Evolutionary conservation across 1,140 invertebrate species (phyloP).

Genomic region (Drosophila mauritiana): DNA sequence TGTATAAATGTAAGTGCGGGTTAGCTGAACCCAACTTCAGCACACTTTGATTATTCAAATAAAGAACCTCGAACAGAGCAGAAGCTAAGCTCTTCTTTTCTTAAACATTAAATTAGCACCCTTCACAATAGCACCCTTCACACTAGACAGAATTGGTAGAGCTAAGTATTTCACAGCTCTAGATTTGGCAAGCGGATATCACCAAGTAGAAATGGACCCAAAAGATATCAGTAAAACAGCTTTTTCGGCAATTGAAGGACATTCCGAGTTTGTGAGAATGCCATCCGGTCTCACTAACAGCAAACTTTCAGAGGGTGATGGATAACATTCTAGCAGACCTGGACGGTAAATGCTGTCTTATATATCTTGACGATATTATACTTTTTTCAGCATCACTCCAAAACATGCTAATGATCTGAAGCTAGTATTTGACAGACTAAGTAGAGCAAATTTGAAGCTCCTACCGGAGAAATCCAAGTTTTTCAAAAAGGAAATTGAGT

Average conservation of each 20-base stretch:
- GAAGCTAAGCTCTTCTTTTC: no score
- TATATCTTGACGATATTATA: slow-evolving; percentile 62
- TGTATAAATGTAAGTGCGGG: no score
- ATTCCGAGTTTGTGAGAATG: slow-evolving; percentile 62
- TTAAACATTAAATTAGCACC: no score
- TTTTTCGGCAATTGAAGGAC: slow-evolving; percentile 72
- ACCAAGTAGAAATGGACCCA: slow-evolving; percentile 84
- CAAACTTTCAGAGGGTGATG: slow-evolving; percentile 52
- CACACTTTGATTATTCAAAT: no score
- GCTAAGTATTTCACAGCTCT: slow-evolving; percentile 84
- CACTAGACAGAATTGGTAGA: slow-evolving; percentile 72
- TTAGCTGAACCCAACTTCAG: no score
- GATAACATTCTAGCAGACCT: slow-evolving; percentile 24
- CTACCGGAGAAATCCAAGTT: slow-evolving; percentile 41
- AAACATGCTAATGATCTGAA: slow-evolving; percentile 66
- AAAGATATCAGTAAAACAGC: slow-evolving; percentile 84
- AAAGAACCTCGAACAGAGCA: no score
- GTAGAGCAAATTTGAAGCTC: slow-evolving; percentile 51
- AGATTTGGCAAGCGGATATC: slow-evolving; percentile 85
- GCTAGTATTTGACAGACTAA: slow-evolving; percentile 79
- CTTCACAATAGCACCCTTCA: no score
- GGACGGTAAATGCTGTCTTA: slow-evolving; percentile 33
- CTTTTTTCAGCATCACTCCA: slow-evolving; percentile 58
- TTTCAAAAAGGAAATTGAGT: slow-evolving; percentile 37
- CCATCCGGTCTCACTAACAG: slow-evolving; percentile 63